Evolutionary conservation across 1,140 invertebrate species (phyloP), one percentile per base, ranked within the genome.

Genomic region (Tigriopus japonicus): DNA sequence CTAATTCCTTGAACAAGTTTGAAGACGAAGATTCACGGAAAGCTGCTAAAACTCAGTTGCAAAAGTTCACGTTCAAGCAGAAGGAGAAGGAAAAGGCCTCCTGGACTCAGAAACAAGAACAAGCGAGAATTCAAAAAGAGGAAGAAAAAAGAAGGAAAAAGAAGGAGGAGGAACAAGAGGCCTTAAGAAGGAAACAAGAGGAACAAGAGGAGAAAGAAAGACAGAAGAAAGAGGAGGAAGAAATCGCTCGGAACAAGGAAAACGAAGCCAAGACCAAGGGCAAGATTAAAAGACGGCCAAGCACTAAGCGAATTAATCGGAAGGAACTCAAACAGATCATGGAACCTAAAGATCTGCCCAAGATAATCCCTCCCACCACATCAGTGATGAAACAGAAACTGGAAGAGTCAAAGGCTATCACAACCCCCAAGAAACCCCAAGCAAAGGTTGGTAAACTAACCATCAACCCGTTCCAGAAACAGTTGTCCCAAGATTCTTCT

Each of bases 161-260:
- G 15, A 28, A 5, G 56, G 41, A 56, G 0, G 24, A 60, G 24
- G 49, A 59, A 28, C 5, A 24, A 63, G 15, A 63, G 21, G 54
- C 42, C 13, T 9, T 17, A 53, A 42, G 63, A 13, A 17, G 15
- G 10, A 24, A 63, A 12, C 19, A 62, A 13, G 42, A 24, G 17
- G 54, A 63, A 63, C 23, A 56, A 63, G 43, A 55, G 63, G 41
- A 63, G 12, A 15, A 63, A 43, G 23, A 63, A 63, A 49, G 24
- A n/a, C 21, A 23, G 63, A 35, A 55, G 15, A 45, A 63, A 0
- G 62, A 53, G n/a, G 28, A 63, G 51, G 42, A 55, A 42, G 60
- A 54, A 63, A 15, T 43, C 6, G 23, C 28, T 54, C 14, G 21
- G 52, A 62, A 63, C 63, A 40, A 63, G 7, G 49, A 64, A 63